Evolutionary conservation across 2,888 invertebrate species (phyloP).

Genomic region (Ephialtes manifestator): DNA sequence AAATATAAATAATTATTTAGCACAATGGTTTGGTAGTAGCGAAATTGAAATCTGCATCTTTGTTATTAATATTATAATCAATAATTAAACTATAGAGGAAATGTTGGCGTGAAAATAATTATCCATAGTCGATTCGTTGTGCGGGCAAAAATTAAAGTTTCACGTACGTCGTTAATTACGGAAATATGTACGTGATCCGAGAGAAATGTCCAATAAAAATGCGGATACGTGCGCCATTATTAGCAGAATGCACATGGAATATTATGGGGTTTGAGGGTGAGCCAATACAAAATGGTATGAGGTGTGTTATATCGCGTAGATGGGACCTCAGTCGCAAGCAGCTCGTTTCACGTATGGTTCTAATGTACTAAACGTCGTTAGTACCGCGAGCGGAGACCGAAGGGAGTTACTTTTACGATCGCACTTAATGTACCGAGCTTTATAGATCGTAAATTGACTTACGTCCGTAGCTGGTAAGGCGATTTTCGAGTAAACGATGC

Average conservation of each 20-base stretch:
- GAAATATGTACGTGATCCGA: not conserved
- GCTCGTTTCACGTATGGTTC: slow-evolving; percentile 47
- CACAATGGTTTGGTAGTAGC: not conserved
- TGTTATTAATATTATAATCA: not conserved
- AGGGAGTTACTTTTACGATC: slow-evolving; percentile 59
- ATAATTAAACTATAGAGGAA: not conserved
- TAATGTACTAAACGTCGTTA: slow-evolving; percentile 48
- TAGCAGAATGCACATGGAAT: not conserved
- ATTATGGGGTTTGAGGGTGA: not conserved
- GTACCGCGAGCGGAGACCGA: slow-evolving; percentile 19
- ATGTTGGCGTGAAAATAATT: not conserved
- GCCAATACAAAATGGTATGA: not conserved
- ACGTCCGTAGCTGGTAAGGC: slow-evolving; percentile 38
- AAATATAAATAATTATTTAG: too few relatives aligned
- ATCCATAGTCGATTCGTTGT: not conserved
- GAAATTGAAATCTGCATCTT: not conserved
- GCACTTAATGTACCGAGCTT: slow-evolving; percentile 66
- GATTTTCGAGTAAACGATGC: slow-evolving; percentile 48
- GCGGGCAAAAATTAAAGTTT: not conserved
- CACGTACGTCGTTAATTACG: not conserved
- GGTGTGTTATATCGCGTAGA: not conserved
- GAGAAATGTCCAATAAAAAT: not conserved
- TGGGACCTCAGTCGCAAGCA: not conserved
- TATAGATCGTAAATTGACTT: slow-evolving; percentile 67
- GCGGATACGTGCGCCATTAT: not conserved